Percentiles rank a stretch among this genome's conserved stretches.
These are phyloP conservation scores for Protonemura montana DNA, from an alignment of 2,888 invertebrate genomes.

Conservation along the genomic window DNA sequence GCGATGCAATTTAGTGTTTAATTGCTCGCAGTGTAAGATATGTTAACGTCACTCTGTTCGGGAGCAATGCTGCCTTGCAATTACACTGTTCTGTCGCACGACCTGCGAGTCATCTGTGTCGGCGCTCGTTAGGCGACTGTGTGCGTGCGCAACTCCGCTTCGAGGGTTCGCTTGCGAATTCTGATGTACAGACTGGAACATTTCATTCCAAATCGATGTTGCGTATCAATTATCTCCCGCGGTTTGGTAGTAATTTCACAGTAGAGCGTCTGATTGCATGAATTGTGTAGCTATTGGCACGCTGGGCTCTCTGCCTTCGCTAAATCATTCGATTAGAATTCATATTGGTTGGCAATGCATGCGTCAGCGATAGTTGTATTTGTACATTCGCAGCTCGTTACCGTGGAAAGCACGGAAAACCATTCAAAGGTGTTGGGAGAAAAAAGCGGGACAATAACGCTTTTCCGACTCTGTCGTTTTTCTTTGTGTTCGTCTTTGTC, in stretches of 20 bases:
- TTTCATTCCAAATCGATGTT: not conserved
- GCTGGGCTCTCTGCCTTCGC: not conserved
- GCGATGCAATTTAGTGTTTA: conserved; percentile 27
- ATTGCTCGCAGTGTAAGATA: conserved; percentile 27
- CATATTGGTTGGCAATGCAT: not conserved
- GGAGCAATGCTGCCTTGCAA: not conserved
- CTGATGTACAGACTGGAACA: not conserved
- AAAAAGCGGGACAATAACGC: conserved; percentile 7
- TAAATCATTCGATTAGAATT: not conserved
- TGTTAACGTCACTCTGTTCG: conserved; percentile 8
- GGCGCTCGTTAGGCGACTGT: not conserved
- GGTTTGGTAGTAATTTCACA: not conserved
- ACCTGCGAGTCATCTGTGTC: not conserved
- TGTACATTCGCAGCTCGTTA: not conserved
- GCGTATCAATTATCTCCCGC: not conserved
- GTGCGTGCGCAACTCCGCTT: not conserved
- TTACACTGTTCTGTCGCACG: not conserved
- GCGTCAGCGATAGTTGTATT: not conserved
- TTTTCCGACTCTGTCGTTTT: conserved; percentile 56
- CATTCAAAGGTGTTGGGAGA: not conserved
- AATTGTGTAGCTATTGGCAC: not conserved
- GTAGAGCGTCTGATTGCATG: not conserved
- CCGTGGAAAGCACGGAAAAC: not conserved
- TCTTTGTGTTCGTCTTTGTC: conserved; percentile 49
- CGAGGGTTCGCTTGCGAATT: too few relatives aligned